Evolutionary conservation across 2,113 vertebrate genomes (phyloP).

Genomic region (Peromyscus californicus): DNA sequence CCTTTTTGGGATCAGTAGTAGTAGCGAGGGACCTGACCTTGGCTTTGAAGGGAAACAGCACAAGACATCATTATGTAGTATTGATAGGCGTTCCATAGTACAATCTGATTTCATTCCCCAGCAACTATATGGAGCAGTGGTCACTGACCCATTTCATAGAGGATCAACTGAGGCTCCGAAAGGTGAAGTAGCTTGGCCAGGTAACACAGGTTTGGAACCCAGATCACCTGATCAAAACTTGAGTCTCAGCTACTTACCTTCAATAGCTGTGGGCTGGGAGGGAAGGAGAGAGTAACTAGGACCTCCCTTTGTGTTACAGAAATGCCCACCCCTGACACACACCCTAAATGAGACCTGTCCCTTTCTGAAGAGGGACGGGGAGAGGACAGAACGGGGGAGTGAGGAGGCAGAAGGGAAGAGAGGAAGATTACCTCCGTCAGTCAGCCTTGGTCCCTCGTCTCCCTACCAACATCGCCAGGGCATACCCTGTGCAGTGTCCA

Average conservation of each 20-base stretch:
- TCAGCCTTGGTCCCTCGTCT: background rate
- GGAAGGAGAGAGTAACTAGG: background rate
- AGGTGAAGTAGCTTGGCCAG: conserved; percentile 23
- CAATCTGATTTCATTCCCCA: conserved; percentile 44
- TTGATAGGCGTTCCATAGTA: background rate
- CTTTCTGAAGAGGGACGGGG: conserved; percentile 5
- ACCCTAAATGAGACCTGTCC: background rate
- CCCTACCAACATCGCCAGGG: background rate
- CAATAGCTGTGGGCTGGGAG: background rate
- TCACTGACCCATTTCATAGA: conserved; percentile 59
- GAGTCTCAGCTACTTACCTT: conserved; percentile 49
- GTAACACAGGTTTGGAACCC: conserved; percentile 51
- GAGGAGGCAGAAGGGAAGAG: background rate
- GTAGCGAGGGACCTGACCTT: conserved; percentile 48
- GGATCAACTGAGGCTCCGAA: conserved; percentile 57
- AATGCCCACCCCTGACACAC: background rate
- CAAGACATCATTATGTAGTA: background rate
- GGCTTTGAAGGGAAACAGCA: conserved; percentile 65
- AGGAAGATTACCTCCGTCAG: background rate
- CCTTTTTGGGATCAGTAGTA: background rate
- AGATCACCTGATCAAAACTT: conserved; percentile 41
- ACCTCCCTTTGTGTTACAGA: conserved; percentile 35
- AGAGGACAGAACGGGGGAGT: background rate
- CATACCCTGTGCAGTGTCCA: background rate
- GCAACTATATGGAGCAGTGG: background rate